Evolutionary conservation across 2,113 vertebrate genomes (phyloP).

Genomic region (Thunnus maccoyii): DNA sequence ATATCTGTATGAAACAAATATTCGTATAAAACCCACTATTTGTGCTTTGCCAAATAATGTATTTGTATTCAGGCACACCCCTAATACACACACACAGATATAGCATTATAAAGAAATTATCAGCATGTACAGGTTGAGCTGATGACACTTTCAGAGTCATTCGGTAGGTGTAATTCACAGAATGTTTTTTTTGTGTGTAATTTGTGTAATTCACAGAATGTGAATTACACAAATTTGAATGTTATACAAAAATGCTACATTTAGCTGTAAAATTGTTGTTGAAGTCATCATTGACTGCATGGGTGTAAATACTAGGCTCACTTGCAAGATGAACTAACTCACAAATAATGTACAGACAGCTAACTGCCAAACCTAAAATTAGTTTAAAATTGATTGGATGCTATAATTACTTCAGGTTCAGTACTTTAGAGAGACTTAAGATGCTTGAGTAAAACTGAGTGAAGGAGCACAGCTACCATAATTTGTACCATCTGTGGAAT

Average conservation of each 20-base stretch:
- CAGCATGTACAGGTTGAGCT: neutral
- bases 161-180: neutral
- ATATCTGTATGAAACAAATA: too few relatives aligned
- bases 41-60: too few relatives aligned
- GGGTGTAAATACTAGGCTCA: neutral
- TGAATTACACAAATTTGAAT: conserved; percentile 2
- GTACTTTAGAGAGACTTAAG: conserved; percentile 58
- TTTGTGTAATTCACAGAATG: neutral
- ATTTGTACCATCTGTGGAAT: conserved; percentile 61
- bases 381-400: conserved; percentile 64
- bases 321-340: conserved; percentile 34
- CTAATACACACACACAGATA: neutral
- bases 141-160: neutral
- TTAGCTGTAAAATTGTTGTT: neutral
- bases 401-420: conserved; percentile 62
- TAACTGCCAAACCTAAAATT: conserved; percentile 51
- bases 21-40: too few relatives aligned
- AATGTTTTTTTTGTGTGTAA: too few relatives aligned
- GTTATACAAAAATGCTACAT: neutral
- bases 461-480: conserved; percentile 38
- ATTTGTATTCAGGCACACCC: too few relatives aligned
- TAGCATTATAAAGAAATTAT: neutral
- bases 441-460: conserved; percentile 51
- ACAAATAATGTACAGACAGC: conserved; percentile 42
- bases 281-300: neutral